Base-by-base conservation (phyloP, 2,888 invertebrate genomes). In the Eupithecia abbreviata region DNA sequence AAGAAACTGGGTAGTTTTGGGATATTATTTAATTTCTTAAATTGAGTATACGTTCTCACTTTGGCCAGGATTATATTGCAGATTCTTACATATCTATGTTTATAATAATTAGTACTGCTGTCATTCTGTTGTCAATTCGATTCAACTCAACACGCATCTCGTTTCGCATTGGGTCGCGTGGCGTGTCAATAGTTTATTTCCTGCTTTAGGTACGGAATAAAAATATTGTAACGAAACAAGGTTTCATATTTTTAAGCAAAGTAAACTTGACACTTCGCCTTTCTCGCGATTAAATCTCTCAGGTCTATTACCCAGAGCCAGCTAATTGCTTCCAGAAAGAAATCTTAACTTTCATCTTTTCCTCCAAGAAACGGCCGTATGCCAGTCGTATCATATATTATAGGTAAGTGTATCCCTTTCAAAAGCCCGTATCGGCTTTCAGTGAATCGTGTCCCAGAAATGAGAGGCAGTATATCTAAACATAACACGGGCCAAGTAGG, bases 391-490 rank as follows among this genome's bases (percentile, higher is more conserved):
- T 18, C 47, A 47, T 47, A 45, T 45, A 69, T 47, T 69, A 69
- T 30, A 69, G 47, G 45, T 69, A 45, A 43, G 43, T 42, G 67
- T 67, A 68, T 18, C 47, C 47, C 69, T 69, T 47, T 69, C 47
- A 68, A 69, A 76, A 70, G 13, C 51, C 73, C 70, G 69, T 68
- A 76, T 68, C 75, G 71, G 41, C 51, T 79, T 79, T 73, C 77
- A 72, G 72, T 49, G 42, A 76, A 79, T 76, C 74, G 69, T 72
- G 79, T 77, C 77, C 69, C 77, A 77, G 74, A 73, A 73, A 69
- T 71, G 66, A 69, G 75, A 73, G 51, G 75, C 71, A 71, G 73
- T 75, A 79, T 72, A 77, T 78, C 79, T 80, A 80, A 80, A 75
- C 78, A 58, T 18, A 51, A 70, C 67, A 45, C 70, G 30, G 72